Conservation (phyloP, 2,888 invertebrate genomes). For the Calameuta idolon region DNA sequence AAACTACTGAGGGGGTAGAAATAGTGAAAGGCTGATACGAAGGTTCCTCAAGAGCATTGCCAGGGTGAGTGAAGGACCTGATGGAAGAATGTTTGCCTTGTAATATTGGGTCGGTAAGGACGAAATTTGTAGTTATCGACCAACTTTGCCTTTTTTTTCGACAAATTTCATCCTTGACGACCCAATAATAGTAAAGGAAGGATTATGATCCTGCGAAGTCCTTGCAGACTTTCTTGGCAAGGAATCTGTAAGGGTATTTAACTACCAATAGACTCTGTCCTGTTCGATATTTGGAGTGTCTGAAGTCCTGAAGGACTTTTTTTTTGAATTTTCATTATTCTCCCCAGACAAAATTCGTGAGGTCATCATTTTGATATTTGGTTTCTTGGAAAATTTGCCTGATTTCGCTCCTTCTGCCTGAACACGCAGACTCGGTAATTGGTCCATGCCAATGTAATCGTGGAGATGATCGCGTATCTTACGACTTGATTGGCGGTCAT, state of each 20-base stretch:
- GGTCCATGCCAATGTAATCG: constrained; percentile 49
- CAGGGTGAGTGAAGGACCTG: constrained; percentile 47
- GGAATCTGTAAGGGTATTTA: too few relatives aligned
- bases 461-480: constrained; percentile 63
- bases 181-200: constrained; percentile 51
- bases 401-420: too few relatives aligned
- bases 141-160: too few relatives aligned
- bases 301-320: too few relatives aligned
- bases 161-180: too few relatives aligned
- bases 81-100: constrained; percentile 60
- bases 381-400: too few relatives aligned
- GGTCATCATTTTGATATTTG: too few relatives aligned
- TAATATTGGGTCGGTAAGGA: constrained; percentile 26
- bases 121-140: too few relatives aligned
- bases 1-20: constrained; percentile 13
- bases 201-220: constrained; percentile 45
- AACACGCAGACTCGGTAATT: neutral
- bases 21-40: constrained; percentile 9
- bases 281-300: too few relatives aligned
- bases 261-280: too few relatives aligned
- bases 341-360: too few relatives aligned
- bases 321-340: too few relatives aligned
- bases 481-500: constrained; percentile 63
- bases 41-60: neutral
- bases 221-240: constrained; percentile 40